Percentiles rank a stretch among this genome's conserved stretches.
Evolutionary conservation across 2,888 invertebrate species (phyloP).

Genomic region (Apomyelois bistriatella): DNA sequence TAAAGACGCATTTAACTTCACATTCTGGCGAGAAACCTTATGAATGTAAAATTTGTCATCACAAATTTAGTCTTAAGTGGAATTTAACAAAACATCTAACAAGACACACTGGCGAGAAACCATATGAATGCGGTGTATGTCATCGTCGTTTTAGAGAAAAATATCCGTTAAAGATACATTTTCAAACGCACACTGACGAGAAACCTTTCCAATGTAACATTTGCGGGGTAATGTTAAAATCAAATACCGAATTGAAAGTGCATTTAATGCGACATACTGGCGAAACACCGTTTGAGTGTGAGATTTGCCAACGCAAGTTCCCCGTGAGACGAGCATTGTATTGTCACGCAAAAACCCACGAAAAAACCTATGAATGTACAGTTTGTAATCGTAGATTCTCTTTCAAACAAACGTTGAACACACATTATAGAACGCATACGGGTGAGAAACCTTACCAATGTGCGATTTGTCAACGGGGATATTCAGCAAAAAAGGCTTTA

Average conservation of each 20-base stretch:
- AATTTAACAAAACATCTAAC: background rate
- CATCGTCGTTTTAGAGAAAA: background rate
- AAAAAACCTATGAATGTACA: background rate
- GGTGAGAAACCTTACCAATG: background rate
- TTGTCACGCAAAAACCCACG: background rate
- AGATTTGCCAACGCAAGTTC: background rate
- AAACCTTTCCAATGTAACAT: conserved; percentile 15
- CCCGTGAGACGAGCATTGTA: background rate
- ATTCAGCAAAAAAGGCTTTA: background rate
- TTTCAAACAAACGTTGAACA: background rate
- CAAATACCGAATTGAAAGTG: background rate
- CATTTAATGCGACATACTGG: background rate
- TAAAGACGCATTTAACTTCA: background rate
- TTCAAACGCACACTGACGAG: conserved; percentile 17
- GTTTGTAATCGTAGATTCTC: background rate
- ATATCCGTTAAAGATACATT: background rate
- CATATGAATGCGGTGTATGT: background rate
- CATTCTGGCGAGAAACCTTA: background rate
- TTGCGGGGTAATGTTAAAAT: background rate
- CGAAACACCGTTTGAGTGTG: background rate
- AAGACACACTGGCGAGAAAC: conserved; percentile 7
- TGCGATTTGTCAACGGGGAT: background rate
- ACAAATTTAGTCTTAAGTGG: background rate
- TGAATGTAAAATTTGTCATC: background rate
- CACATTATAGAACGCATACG: background rate